phyloP scores from a whole-genome alignment of 2,113 vertebrate genomes.

The Cettia cetti region DNA sequence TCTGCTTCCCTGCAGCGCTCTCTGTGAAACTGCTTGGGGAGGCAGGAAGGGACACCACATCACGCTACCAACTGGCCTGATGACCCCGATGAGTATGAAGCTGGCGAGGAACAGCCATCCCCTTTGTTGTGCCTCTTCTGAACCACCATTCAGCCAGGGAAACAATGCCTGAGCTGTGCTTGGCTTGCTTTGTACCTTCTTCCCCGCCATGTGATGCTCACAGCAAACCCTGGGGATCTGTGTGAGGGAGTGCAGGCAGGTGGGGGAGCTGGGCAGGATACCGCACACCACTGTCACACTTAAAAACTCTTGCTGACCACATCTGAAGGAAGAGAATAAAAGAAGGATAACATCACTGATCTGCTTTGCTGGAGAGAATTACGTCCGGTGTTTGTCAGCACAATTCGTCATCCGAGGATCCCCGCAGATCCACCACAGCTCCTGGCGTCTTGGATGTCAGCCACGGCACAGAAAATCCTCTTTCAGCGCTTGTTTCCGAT shows the following conservation, averaged over 20 bases:
- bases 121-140: neutral
- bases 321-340: neutral
- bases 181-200: neutral
- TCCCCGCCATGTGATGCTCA: neutral
- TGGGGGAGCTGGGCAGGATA: neutral
- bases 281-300: accelerated
- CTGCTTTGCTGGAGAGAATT: neutral
- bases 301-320: neutral
- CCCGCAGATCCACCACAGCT: neutral
- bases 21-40: accelerated
- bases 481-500: neutral
- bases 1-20: neutral
- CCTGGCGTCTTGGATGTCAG: neutral
- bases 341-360: neutral
- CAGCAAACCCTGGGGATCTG: accelerated
- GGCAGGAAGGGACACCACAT: neutral
- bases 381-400: neutral
- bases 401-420: neutral
- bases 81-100: neutral
- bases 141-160: neutral
- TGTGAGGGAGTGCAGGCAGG: neutral
- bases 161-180: slow-evolving; percentile 7
- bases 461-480: neutral
- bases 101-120: neutral
- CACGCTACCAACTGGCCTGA: neutral